Conservation (phyloP, 2,797 vertebrate genomes). For the Perdix hodgsoniae region DNA sequence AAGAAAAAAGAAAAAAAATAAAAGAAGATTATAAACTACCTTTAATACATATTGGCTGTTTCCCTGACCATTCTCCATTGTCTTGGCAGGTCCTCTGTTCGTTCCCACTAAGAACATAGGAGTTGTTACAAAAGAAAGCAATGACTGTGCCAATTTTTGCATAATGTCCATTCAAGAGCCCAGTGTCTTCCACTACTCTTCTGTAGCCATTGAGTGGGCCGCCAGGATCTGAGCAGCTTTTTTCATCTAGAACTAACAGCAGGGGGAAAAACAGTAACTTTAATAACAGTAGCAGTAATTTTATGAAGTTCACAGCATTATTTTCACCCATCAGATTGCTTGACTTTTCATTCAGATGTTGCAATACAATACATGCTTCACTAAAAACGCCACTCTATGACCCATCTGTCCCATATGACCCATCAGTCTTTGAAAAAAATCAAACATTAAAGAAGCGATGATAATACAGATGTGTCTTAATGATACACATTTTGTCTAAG, state of each 20-base stretch:
- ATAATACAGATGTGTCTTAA: not conserved
- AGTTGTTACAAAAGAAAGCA: constrained; percentile 93
- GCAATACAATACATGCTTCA: not conserved
- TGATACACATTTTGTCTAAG: not conserved
- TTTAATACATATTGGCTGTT: constrained; percentile 93
- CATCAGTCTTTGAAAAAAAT: not conserved
- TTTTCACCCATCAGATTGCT: constrained; percentile 30
- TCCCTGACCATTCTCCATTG: constrained; percentile 91
- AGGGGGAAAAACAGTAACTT: not conserved
- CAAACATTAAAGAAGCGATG: not conserved
- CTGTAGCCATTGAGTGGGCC: constrained; percentile 90
- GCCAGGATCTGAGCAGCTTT: constrained; percentile 86
- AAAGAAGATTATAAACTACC: constrained; percentile 79
- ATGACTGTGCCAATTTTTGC: constrained; percentile 80
- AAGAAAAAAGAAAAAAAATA: not conserved
- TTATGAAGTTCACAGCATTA: constrained; percentile 34
- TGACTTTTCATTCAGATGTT: constrained; percentile 11
- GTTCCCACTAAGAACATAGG: constrained; percentile 90
- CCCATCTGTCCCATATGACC: not conserved
- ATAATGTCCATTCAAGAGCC: constrained; percentile 64
- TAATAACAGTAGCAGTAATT: no score
- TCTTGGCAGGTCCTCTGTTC: constrained; percentile 87
- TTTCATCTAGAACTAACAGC: constrained; percentile 86
- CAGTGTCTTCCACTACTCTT: constrained; percentile 84
- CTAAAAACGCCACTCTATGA: constrained; percentile 15